A percentile compares a stretch with the other conserved stretches of the same genome.
These are phyloP conservation scores for Melanotus villosus DNA, from an alignment of 2,888 invertebrate species.

Conservation along the genomic window DNA sequence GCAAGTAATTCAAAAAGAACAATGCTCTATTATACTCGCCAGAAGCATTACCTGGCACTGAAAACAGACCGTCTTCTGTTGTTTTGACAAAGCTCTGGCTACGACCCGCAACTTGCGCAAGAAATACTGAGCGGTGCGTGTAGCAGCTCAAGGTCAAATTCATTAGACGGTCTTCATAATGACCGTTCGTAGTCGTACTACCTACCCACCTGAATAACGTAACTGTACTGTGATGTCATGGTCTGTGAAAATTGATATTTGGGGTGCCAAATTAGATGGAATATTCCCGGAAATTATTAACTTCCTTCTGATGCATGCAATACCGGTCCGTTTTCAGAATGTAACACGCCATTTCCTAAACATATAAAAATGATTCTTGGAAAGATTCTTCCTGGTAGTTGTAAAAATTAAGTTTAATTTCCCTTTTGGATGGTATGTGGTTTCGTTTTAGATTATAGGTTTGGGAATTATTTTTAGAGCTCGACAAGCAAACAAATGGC, in stretches of 20 bases:
- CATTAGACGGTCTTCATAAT: slow-evolving; percentile 41
- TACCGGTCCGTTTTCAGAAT: not conserved
- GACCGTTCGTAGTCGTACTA: slow-evolving; percentile 41
- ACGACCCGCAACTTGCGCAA: slow-evolving; percentile 40
- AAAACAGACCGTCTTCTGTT: slow-evolving; percentile 40
- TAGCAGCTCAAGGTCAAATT: slow-evolving; percentile 38
- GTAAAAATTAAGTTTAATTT: too few relatives aligned
- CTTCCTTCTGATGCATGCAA: not conserved
- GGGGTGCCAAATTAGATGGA: slow-evolving; percentile 7
- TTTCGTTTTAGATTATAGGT: too few relatives aligned
- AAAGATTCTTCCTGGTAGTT: too few relatives aligned
- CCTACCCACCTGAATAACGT: slow-evolving; percentile 43
- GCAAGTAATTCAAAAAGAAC: slow-evolving; percentile 59
- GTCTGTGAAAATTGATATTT: slow-evolving; percentile 22
- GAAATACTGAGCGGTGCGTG: slow-evolving; percentile 31
- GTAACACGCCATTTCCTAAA: not conserved
- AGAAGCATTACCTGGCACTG: slow-evolving; percentile 50
- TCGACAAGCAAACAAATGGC: too few relatives aligned
- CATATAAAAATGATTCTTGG: not conserved
- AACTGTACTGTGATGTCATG: slow-evolving; percentile 46
- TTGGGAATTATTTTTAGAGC: too few relatives aligned
- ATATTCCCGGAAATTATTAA: slow-evolving; percentile 2
- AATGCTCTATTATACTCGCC: slow-evolving; percentile 60
- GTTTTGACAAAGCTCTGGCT: slow-evolving; percentile 47
- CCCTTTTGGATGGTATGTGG: too few relatives aligned